phyloP scores from a whole-genome alignment of 2,113 vertebrate species.

The Synodontis membranacea region DNA sequence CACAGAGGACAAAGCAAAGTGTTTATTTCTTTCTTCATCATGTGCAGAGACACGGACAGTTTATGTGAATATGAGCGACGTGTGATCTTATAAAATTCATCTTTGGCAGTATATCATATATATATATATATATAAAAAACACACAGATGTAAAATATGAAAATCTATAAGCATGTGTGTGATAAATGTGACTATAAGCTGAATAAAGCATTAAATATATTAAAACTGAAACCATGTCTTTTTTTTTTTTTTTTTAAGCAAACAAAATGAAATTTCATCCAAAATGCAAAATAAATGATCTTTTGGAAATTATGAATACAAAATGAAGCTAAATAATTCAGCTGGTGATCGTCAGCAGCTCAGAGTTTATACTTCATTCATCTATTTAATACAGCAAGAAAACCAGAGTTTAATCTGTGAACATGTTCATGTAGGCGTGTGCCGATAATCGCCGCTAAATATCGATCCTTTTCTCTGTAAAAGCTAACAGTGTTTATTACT shows the following conservation, averaged over 20 bases:
- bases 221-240: slow-evolving; percentile 56
- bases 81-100: slow-evolving; percentile 57
- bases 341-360: neutral
- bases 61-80: slow-evolving; percentile 61
- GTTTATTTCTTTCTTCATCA: slow-evolving; percentile 37
- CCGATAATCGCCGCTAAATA: neutral
- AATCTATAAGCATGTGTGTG: slow-evolving; percentile 52
- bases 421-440: neutral
- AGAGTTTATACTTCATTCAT: neutral
- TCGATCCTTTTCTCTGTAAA: neutral
- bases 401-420: neutral
- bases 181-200: slow-evolving; percentile 61
- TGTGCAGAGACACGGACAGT: slow-evolving; percentile 38
- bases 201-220: slow-evolving; percentile 72
- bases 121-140: slow-evolving; percentile 49
- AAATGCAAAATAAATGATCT: neutral
- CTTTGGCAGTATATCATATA: slow-evolving; percentile 55
- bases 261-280: neutral
- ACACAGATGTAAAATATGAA: slow-evolving; percentile 49
- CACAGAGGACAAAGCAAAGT: neutral
- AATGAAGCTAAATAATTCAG: neutral
- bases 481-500: neutral
- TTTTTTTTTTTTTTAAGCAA: neutral
- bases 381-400: neutral
- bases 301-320: neutral